These are phyloP conservation scores for Coptotermes formosanus DNA, from an alignment of 1,140 invertebrate species.

Conservation along the genomic window DNA sequence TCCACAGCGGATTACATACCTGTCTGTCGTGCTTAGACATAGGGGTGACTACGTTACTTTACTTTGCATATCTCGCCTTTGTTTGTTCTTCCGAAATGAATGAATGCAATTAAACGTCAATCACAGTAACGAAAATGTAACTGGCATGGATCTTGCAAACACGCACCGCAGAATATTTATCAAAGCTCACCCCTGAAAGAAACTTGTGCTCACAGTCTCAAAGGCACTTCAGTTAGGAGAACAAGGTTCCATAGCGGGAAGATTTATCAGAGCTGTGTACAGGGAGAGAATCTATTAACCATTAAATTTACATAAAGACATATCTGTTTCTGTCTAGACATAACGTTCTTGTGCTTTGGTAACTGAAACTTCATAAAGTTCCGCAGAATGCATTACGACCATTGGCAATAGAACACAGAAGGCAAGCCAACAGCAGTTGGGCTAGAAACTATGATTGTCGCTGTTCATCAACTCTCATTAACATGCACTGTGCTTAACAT, in stretches of 20 bases:
- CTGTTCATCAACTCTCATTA: conserved; percentile 8
- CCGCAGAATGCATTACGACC: neutral
- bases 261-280: neutral
- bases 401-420: neutral
- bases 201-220: neutral
- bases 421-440: neutral
- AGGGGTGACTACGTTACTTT: too few species aligned
- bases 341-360: neutral
- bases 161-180: neutral
- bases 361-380: neutral
- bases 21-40: too few species aligned
- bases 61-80: too few species aligned
- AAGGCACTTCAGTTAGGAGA: neutral
- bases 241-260: neutral
- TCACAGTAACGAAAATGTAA: too few species aligned
- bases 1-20: too few species aligned
- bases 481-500: neutral
- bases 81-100: too few species aligned
- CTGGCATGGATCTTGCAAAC: too few species aligned
- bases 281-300: neutral
- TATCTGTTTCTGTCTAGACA: neutral
- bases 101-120: too few species aligned
- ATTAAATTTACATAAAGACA: neutral
- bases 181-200: neutral
- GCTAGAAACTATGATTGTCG: neutral